Conservation (phyloP, 2,888 invertebrate species). For the Lamellibrachia satsuma region DNA sequence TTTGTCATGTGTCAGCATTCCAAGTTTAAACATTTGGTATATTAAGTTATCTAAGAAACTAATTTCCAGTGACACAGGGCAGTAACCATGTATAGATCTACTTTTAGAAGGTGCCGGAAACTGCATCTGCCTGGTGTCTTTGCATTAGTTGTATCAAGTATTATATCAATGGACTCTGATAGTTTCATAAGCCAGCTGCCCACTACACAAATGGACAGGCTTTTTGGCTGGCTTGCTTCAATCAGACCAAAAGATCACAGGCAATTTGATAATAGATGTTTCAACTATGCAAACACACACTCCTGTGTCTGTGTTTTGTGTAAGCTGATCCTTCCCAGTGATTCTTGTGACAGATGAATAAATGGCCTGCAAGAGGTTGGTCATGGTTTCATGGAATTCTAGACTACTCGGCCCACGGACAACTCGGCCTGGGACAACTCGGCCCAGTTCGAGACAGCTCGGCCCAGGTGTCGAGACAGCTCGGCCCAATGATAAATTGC, state of each 20-base stretch:
- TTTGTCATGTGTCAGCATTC: not conserved
- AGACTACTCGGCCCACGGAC: no score
- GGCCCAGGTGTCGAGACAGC: no score
- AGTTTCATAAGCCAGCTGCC: not conserved
- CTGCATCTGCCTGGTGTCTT: slow-evolving; percentile 7
- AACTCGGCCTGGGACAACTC: no score
- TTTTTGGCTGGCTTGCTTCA: not conserved
- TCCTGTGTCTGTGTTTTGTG: not conserved
- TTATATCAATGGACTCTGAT: not conserved
- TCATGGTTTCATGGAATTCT: not conserved
- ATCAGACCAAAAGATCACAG: not conserved
- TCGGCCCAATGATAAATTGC: no score
- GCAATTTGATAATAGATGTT: not conserved
- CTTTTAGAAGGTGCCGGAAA: not conserved
- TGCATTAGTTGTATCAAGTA: not conserved
- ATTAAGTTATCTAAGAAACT: not conserved
- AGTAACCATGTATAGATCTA: not conserved
- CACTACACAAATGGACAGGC: not conserved
- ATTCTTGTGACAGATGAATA: not conserved
- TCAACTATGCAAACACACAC: not conserved
- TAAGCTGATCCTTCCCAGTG: not conserved
- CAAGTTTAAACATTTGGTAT: not conserved
- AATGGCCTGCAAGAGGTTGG: not conserved
- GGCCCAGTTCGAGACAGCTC: no score
- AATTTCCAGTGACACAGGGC: not conserved